Conservation (phyloP, 2,113 vertebrate genomes). For the Saimiri boliviensis region DNA sequence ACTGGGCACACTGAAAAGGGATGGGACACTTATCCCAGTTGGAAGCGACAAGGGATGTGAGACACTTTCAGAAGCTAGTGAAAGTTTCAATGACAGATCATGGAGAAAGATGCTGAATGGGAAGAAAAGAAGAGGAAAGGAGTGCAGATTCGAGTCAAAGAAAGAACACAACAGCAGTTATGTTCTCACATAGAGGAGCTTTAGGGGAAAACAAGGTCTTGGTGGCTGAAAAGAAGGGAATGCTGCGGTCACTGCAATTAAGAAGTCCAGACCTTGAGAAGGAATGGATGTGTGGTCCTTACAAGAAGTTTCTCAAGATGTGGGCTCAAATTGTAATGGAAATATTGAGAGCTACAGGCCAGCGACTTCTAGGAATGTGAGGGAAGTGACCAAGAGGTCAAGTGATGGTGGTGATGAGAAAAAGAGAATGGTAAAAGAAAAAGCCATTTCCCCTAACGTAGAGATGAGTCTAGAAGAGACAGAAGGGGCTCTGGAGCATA, state of each 20-base stretch:
- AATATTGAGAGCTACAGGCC: background rate
- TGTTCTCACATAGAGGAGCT: background rate
- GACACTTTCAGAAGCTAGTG: background rate
- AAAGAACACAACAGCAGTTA: background rate
- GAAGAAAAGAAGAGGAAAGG: background rate
- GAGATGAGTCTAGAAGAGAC: background rate
- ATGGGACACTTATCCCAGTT: background rate
- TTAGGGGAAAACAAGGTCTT: background rate
- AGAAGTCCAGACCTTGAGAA: background rate
- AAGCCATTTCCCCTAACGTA: background rate
- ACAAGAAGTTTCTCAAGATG: background rate
- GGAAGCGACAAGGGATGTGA: background rate
- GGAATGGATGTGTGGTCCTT: background rate
- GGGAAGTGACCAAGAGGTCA: background rate
- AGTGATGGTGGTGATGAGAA: background rate
- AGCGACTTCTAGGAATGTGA: background rate
- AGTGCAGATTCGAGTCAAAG: background rate
- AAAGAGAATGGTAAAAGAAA: background rate
- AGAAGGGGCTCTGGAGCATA: background rate
- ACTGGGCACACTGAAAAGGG: background rate
- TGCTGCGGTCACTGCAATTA: background rate
- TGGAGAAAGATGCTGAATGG: background rate
- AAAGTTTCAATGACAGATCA: slow-evolving; percentile 11
- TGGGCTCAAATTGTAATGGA: background rate
- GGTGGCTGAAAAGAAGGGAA: background rate